Evolutionary conservation across 2,797 vertebrate genomes (phyloP).

Genomic region (Sylvilagus floridanus): DNA sequence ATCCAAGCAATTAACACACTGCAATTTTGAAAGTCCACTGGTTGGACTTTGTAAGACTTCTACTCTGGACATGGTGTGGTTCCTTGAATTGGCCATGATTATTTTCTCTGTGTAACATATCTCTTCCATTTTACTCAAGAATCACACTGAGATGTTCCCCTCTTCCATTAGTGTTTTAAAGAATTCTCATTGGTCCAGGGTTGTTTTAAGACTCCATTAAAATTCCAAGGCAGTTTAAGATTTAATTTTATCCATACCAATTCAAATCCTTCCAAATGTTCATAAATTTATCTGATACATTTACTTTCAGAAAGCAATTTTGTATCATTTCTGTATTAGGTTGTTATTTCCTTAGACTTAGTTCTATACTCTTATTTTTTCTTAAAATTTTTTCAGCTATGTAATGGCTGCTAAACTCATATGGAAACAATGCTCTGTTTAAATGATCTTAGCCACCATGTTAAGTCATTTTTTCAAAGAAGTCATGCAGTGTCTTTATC

Average conservation of each 20-base stretch:
- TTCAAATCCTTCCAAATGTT: background rate
- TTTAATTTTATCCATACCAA: background rate
- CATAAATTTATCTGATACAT: background rate
- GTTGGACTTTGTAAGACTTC: background rate
- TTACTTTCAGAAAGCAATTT: background rate
- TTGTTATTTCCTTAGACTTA: background rate
- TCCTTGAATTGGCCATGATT: constrained; percentile 30
- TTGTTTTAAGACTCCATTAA: background rate
- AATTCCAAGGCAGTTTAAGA: background rate
- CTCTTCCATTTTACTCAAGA: background rate
- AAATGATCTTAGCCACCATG: background rate
- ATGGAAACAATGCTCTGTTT: background rate
- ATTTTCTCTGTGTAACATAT: background rate
- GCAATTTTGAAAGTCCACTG: background rate
- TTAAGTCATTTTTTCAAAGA: background rate
- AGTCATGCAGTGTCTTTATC: background rate
- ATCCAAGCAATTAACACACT: background rate
- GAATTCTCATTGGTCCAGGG: background rate
- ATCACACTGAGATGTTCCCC: background rate
- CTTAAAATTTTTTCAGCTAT: background rate
- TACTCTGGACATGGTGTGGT: background rate
- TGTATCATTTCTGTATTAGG: too few relatives aligned
- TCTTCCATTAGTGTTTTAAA: background rate
- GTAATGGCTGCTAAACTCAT: background rate
- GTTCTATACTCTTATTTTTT: background rate